Evolutionary conservation across 2,888 invertebrate genomes (phyloP).

Genomic region (Vesta saturnalis): DNA sequence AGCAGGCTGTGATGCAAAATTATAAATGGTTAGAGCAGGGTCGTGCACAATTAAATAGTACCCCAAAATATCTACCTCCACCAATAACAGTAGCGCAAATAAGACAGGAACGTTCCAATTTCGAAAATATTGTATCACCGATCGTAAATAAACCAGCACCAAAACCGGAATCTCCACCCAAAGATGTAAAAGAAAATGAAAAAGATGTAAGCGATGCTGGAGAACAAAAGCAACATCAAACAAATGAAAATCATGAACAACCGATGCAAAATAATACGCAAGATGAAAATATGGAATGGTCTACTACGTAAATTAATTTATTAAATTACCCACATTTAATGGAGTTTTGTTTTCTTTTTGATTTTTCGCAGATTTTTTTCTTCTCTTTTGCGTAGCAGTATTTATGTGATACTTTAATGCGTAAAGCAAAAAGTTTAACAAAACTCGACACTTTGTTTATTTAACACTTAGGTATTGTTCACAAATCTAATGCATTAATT

Average conservation of each 20-base stretch:
- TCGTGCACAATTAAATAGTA: conserved; percentile 71
- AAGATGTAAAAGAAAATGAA: conserved; percentile 59
- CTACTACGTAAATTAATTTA: conserved; percentile 29
- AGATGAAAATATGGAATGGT: conserved; percentile 45
- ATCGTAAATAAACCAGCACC: conserved; percentile 93
- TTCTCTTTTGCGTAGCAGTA: not conserved
- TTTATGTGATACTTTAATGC: conserved; percentile 14
- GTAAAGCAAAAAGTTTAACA: conserved; percentile 22
- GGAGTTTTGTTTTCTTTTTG: conserved; percentile 21
- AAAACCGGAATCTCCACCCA: conserved; percentile 73
- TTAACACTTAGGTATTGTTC: conserved; percentile 24
- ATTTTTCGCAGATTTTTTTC: conserved; percentile 12
- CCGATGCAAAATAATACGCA: conserved; percentile 27
- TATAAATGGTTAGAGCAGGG: conserved; percentile 86
- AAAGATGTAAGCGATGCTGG: conserved; percentile 25
- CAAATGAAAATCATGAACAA: conserved; percentile 40
- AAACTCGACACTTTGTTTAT: conserved; percentile 26
- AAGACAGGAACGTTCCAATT: conserved; percentile 79
- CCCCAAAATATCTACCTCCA: conserved; percentile 77
- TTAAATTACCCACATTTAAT: conserved; percentile 14
- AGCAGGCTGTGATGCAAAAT: conserved; percentile 75
- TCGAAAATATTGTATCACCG: conserved; percentile 71
- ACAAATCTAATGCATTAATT: conserved; percentile 27
- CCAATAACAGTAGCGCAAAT: conserved; percentile 83
- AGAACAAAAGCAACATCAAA: conserved; percentile 35